Evolutionary conservation across 2,113 vertebrate genomes (phyloP).

Genomic region (Odocoileus hemionus): DNA sequence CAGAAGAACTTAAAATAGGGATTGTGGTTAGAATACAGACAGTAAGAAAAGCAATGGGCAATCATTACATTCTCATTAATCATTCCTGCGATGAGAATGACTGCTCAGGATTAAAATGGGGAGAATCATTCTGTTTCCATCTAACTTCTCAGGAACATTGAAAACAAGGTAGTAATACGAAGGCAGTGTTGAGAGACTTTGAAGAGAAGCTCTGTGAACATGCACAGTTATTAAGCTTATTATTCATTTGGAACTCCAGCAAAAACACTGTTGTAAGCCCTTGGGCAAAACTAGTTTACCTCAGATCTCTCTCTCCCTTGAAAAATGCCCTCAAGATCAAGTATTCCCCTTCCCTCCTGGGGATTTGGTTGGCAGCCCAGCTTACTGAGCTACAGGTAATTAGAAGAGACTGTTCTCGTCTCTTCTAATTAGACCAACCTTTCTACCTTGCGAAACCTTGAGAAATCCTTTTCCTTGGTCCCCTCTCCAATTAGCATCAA

Average conservation of each 20-base stretch:
- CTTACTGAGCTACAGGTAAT: conserved; percentile 17
- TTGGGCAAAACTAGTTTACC: conserved; percentile 17
- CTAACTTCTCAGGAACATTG: not conserved
- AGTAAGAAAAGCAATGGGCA: not conserved
- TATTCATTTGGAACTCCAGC: conserved; percentile 34
- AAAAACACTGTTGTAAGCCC: not conserved
- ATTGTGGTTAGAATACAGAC: not conserved
- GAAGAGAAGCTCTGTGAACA: not conserved
- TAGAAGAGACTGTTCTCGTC: not conserved
- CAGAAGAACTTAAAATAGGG: not conserved
- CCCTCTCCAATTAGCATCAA: not conserved
- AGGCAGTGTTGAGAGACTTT: not conserved
- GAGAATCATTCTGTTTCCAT: not conserved
- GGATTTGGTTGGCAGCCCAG: not conserved
- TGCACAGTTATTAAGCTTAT: conserved; percentile 9
- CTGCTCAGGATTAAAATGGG: not conserved
- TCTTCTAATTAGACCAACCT: not conserved
- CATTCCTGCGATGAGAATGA: not conserved
- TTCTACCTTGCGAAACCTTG: not conserved
- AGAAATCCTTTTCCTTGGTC: not conserved
- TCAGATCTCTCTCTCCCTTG: not conserved
- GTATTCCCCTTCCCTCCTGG: not conserved
- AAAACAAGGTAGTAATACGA: not conserved
- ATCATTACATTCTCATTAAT: not conserved
- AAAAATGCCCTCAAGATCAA: conserved; percentile 28